phyloP scores from a whole-genome alignment of 2,113 vertebrate species.

The Oncorhynchus nerka region DNA sequence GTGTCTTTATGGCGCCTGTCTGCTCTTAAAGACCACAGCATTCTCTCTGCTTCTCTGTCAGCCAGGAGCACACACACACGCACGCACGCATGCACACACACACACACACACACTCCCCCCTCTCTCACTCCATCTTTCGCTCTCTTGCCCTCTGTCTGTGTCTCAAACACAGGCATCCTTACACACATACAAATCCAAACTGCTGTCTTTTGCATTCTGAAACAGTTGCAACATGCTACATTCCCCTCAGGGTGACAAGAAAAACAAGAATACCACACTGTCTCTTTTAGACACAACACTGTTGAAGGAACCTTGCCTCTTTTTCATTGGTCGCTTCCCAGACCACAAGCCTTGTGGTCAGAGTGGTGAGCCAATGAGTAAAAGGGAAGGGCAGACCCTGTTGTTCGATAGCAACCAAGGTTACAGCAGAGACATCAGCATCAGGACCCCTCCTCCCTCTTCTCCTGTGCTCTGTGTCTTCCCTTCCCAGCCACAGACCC shows the following conservation, averaged over 20 bases:
- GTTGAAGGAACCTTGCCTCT: constrained; percentile 58
- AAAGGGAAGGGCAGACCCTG: constrained; percentile 72
- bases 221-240: constrained; percentile 5
- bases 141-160: constrained; percentile 4
- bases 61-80: constrained; percentile 8
- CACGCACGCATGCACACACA: too few relatives aligned
- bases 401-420: constrained; percentile 80
- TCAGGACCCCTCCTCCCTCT: constrained; percentile 61
- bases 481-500: constrained; percentile 45
- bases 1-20: constrained; percentile 27
- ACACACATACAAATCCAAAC: not conserved
- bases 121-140: constrained; percentile 4
- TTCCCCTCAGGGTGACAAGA: constrained; percentile 30
- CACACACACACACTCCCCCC: not conserved
- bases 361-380: constrained; percentile 70
- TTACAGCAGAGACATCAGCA: constrained; percentile 77
- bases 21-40: constrained; percentile 20
- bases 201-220: not conserved
- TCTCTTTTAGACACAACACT: constrained; percentile 68
- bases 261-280: constrained; percentile 42
- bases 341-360: constrained; percentile 72
- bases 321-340: constrained; percentile 68
- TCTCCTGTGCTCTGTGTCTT: constrained; percentile 31
- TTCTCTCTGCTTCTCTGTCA: constrained; percentile 34
- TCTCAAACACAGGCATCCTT: not conserved